Conservation (phyloP, 2,113 vertebrate species). For the Eurystomus gularis region DNA sequence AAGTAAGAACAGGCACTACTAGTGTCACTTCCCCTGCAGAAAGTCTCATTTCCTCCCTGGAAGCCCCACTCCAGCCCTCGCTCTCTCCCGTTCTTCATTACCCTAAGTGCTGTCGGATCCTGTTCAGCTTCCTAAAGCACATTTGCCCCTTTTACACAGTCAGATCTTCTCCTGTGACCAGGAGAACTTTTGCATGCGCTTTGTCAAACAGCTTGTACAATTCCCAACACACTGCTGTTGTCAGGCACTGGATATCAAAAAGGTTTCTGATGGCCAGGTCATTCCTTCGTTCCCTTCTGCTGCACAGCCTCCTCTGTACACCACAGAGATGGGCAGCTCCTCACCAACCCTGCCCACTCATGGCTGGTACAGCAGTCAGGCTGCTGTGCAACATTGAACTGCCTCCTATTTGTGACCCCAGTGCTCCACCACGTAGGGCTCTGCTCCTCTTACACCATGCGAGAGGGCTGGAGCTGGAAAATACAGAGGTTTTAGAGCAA, state of each 20-base stretch:
- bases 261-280: background rate
- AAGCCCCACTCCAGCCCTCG: background rate
- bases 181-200: background rate
- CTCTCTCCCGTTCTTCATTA: background rate
- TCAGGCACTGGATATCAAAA: background rate
- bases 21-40: background rate
- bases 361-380: fast-evolving
- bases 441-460: background rate
- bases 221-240: background rate
- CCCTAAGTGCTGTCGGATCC: background rate
- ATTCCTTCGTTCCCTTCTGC: background rate
- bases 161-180: background rate
- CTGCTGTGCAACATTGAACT: background rate
- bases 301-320: background rate
- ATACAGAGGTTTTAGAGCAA: background rate
- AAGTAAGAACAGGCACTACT: background rate
- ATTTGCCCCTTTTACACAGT: background rate
- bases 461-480: background rate
- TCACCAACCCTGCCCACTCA: background rate
- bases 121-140: background rate
- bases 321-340: background rate
- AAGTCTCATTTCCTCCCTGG: background rate
- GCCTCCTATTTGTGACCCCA: background rate
- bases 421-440: fast-evolving
- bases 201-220: background rate